A percentile compares a stretch with the other conserved stretches of the same genome.
phyloP scores from a whole-genome alignment of 2,888 invertebrate species.

The Heliconius sara region DNA sequence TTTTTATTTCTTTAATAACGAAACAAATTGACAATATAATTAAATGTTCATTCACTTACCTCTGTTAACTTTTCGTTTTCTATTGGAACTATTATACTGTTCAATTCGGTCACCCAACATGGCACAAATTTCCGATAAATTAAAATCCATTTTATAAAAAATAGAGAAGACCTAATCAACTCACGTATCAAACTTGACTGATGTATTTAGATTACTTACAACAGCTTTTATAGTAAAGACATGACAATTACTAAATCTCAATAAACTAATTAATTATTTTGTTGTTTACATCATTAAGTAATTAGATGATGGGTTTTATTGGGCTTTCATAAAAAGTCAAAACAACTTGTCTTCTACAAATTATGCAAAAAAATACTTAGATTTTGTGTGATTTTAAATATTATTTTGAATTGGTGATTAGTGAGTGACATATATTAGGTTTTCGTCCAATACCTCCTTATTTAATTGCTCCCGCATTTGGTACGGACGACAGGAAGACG shows the following conservation, averaged over 20 bases:
- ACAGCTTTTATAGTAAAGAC: not conserved
- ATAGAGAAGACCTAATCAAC: not conserved
- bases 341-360: not conserved
- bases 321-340: not conserved
- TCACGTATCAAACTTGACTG: not conserved
- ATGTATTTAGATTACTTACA: not conserved
- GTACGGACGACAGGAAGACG: no score
- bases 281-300: constrained; percentile 10
- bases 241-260: not conserved
- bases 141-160: constrained; percentile 39
- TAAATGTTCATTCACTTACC: not conserved
- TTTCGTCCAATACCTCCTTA: no score
- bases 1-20: no score
- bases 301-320: not conserved
- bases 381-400: no score
- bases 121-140: constrained; percentile 44
- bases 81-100: constrained; percentile 31
- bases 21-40: not conserved
- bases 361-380: no score
- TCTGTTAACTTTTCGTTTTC: constrained; percentile 31
- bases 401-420: no score
- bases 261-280: not conserved
- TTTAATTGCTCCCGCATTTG: no score
- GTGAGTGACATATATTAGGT: no score
- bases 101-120: constrained; percentile 43